Base-by-base conservation (phyloP, 2,113 vertebrate species). In the Prochilodus magdalenae region DNA sequence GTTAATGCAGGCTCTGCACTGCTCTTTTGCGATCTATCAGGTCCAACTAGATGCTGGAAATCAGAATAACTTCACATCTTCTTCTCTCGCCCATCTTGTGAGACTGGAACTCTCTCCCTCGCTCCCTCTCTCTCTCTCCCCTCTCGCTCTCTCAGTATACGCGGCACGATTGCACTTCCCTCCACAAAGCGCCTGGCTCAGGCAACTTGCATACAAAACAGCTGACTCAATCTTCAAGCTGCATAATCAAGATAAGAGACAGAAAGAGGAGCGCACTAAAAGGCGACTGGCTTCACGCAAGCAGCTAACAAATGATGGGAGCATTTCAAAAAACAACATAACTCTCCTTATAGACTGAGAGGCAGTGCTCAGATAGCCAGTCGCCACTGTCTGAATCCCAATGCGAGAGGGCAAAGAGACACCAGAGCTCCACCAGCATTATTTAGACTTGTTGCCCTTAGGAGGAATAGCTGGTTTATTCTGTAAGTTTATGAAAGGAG, bases 221-320 rank as follows among this genome's bases (percentile, higher is more conserved):
- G 95, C 95, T 95, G 95, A 93, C 95, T 96, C 94, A 94, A 95
- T 94, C 95, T 94, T 94, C 91, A 93, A 90, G 92, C 94, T 94
- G 94, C 92, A 95, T 93, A 94, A 95, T 95, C 94, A 94, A 93
- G 95, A 94, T 94, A 94, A 94, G 91, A 90, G 90, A 92, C 91
- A 91, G 74, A 88, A 86, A 89, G 84, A 76, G 16, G 88, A 79
- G 85, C 85, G 85, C 85, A 87, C 89, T 84, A 89, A 87, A 59
- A 53, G 75, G 78, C 83, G 85, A 79, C 74, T 83, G 85, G 87
- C 87, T 89, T 80, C 84, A 86, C 80, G 89, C 66, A 85, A 91
- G 88, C 87, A 89, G 87, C 87, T 82, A 80, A 76, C 55, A 84
- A 92, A 91, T 85, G 26, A 55, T 77, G 75, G 51, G 85, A 67